A percentile compares a stretch with the other conserved stretches of the same genome.
Conservation (phyloP, 2,113 vertebrate genomes). For the Poecile atricapillus region DNA sequence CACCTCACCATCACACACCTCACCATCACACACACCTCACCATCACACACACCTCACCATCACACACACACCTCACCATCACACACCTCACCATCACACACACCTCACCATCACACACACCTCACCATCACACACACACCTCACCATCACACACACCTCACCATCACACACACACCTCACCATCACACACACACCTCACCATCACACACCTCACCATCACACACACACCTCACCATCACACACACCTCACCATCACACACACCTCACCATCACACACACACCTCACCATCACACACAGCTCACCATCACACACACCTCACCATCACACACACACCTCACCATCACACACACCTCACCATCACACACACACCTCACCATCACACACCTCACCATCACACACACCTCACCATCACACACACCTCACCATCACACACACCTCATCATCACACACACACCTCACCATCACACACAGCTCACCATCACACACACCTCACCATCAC, state of each 20-base stretch:
- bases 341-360: accelerated
- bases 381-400: accelerated
- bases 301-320: too few relatives aligned
- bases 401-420: too few relatives aligned
- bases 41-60: accelerated
- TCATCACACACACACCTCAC: too few relatives aligned
- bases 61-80: too few relatives aligned
- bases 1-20: accelerated
- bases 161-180: too few relatives aligned
- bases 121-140: accelerated
- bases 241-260: too few relatives aligned
- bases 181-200: accelerated
- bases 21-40: too few relatives aligned
- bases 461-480: accelerated
- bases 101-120: too few relatives aligned
- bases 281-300: accelerated
- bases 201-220: too few relatives aligned
- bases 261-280: accelerated
- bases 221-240: background rate
- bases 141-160: accelerated
- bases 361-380: too few relatives aligned
- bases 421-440: accelerated
- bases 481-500: background rate
- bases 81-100: background rate
- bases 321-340: accelerated